A percentile compares a stretch with the other conserved stretches of the same genome.
Conservation (phyloP, 2,888 invertebrate genomes). For the Tethea ocularis region DNA sequence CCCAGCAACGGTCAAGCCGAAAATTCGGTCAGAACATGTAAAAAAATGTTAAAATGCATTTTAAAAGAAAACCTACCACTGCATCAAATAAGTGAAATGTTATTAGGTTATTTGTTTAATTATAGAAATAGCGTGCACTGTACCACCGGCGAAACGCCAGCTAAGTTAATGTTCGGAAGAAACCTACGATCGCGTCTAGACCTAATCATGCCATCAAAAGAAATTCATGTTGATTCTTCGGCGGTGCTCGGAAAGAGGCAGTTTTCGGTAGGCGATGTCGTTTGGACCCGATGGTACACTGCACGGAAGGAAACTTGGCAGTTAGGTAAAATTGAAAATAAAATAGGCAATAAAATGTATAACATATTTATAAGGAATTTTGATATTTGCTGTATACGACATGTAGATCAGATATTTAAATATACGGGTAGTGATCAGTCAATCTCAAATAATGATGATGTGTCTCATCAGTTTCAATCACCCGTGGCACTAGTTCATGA, state of each 20-base stretch:
- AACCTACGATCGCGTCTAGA: neutral
- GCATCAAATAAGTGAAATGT: slow-evolving; percentile 14
- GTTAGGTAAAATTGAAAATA: too few relatives aligned
- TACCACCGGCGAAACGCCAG: too few relatives aligned
- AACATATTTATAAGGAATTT: neutral
- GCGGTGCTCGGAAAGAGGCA: neutral
- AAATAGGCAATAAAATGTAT: slow-evolving; percentile 8
- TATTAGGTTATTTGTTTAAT: slow-evolving; percentile 25
- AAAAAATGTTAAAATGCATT: slow-evolving; percentile 27
- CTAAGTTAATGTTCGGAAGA: neutral
- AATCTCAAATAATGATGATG: neutral
- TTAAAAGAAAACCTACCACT: slow-evolving; percentile 13
- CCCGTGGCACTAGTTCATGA: neutral
- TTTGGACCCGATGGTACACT: slow-evolving; percentile 9
- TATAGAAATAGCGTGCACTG: slow-evolving; percentile 30
- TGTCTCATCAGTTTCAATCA: neutral
- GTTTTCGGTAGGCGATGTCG: neutral
- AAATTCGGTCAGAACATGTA: slow-evolving; percentile 16
- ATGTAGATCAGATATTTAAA: slow-evolving; percentile 5
- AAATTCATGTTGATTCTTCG: neutral
- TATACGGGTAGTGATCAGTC: neutral
- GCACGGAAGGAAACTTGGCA: slow-evolving; percentile 6
- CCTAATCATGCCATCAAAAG: neutral
- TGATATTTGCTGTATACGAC: slow-evolving; percentile 1
- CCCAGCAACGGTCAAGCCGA: too few relatives aligned